These are phyloP conservation scores for Danio albolineatus DNA, from an alignment of 2,797 vertebrate species.

Conservation along the genomic window DNA sequence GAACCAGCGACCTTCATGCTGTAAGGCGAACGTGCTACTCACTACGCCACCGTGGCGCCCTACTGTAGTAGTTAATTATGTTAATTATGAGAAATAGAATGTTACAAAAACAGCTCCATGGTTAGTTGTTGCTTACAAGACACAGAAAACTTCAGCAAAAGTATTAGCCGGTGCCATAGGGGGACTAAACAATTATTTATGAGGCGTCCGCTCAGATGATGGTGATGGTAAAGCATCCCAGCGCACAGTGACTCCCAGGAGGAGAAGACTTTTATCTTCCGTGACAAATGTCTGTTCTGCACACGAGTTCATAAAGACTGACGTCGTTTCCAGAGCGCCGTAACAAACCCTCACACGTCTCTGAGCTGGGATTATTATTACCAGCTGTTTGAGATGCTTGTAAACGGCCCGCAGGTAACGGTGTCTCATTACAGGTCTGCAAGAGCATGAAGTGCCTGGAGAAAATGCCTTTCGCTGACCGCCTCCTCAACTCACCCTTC, in stretches of 20 bases:
- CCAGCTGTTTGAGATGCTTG: constrained; percentile 43
- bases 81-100: background rate
- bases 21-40: too few species aligned
- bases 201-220: background rate
- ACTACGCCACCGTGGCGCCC: too few species aligned
- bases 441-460: background rate
- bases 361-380: background rate
- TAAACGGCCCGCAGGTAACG: constrained; percentile 6
- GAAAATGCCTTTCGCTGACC: background rate
- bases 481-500: background rate
- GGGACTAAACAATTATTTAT: background rate
- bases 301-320: constrained; percentile 10
- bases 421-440: constrained; percentile 12
- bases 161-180: background rate
- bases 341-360: constrained; percentile 13
- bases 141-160: background rate
- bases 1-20: too few species aligned
- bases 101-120: background rate
- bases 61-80: too few species aligned
- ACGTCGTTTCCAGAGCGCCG: background rate
- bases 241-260: background rate
- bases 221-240: background rate
- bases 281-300: constrained; percentile 24
- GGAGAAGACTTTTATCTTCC: constrained; percentile 19
- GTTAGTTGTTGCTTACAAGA: background rate